Evolutionary conservation across 2,797 vertebrate genomes (phyloP).

Genomic region (Pseudomugil tenellus): DNA sequence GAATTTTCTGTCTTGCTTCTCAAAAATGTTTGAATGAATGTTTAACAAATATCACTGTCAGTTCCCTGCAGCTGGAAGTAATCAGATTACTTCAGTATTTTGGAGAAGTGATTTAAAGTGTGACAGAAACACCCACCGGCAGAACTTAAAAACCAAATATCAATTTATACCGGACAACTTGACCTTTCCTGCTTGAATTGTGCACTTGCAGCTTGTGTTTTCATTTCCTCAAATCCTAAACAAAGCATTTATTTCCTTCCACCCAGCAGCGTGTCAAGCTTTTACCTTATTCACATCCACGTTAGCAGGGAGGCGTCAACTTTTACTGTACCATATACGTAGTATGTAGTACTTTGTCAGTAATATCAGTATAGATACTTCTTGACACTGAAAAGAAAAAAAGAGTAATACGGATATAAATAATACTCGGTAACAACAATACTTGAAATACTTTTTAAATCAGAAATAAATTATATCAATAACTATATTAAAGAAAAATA

Average conservation of each 20-base stretch:
- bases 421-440: no score
- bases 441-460: no score
- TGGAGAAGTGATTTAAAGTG: background rate
- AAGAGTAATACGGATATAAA: no score
- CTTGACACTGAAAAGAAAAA: no score
- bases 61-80: constrained; percentile 7
- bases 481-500: no score
- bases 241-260: background rate
- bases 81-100: constrained; percentile 16
- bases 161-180: constrained; percentile 14
- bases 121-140: constrained; percentile 6
- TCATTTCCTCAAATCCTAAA: background rate
- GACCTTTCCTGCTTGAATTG: constrained; percentile 20
- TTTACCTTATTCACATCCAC: no score
- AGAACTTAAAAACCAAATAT: constrained; percentile 7
- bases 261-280: no score
- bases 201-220: background rate
- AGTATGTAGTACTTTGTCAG: no score
- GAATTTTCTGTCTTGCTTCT: constrained; percentile 14
- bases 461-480: no score
- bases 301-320: no score
- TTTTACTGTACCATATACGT: no score
- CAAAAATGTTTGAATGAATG: constrained; percentile 1
- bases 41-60: constrained; percentile 10
- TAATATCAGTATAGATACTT: no score